phyloP scores from a whole-genome alignment of 2,888 invertebrate species.

The Salpingus planirostris region DNA sequence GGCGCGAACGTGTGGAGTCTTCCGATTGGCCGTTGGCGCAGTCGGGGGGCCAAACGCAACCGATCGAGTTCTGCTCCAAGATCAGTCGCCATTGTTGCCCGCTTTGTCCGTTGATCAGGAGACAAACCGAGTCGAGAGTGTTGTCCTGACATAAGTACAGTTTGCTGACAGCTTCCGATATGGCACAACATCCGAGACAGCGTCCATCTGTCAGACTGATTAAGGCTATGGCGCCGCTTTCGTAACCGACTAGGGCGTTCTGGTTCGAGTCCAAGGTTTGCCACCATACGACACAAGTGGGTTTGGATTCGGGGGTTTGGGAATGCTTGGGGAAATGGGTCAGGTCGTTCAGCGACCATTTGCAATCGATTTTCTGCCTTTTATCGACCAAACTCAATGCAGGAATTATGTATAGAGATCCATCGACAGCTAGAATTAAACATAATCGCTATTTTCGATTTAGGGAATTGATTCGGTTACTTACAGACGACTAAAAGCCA shows the following conservation, averaged over 20 bases:
- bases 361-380: slow-evolving; percentile 45
- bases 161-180: slow-evolving; percentile 53
- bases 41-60: slow-evolving; percentile 59
- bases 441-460: too few species aligned
- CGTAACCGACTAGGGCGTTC: slow-evolving; percentile 62
- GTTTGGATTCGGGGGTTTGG: slow-evolving; percentile 39
- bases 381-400: slow-evolving; percentile 50
- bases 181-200: slow-evolving; percentile 56
- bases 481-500: slow-evolving; percentile 61
- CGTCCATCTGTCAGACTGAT: slow-evolving; percentile 63
- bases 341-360: slow-evolving; percentile 51
- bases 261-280: slow-evolving; percentile 63
- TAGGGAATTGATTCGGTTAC: too few species aligned
- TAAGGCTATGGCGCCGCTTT: slow-evolving; percentile 49
- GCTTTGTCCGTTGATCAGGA: slow-evolving; percentile 53
- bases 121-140: slow-evolving; percentile 49
- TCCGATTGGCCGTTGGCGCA: slow-evolving; percentile 31
- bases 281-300: slow-evolving; percentile 67
- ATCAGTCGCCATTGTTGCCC: slow-evolving; percentile 76
- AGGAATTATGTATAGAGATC: slow-evolving; percentile 54
- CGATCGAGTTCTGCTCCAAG: slow-evolving; percentile 66
- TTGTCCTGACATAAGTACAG: slow-evolving; percentile 67
- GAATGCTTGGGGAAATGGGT: slow-evolving; percentile 43
- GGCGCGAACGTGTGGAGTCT: slow-evolving; percentile 43
- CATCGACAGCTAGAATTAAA: slow-evolving; percentile 47